Conservation (phyloP, 2,888 invertebrate species). For the Piscicola geometra region DNA sequence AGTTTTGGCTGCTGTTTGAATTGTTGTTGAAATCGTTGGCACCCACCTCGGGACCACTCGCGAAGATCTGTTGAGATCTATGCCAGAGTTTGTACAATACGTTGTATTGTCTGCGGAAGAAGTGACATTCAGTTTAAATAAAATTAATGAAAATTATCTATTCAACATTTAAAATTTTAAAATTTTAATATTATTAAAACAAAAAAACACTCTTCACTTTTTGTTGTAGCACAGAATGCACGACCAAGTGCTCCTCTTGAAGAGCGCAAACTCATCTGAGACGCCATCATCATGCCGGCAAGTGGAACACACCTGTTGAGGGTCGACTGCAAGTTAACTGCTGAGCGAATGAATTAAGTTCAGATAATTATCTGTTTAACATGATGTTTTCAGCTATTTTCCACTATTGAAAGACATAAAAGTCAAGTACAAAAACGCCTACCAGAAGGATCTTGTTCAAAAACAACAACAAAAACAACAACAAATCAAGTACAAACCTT, state of each 20-base stretch:
- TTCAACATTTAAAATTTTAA: no score
- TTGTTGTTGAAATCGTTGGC: background rate
- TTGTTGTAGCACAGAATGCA: background rate
- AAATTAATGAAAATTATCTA: no score
- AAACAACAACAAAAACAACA: no score
- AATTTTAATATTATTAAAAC: background rate
- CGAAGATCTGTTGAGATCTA: slow-evolving; percentile 4
- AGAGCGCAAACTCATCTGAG: background rate
- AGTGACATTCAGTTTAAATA: no score
- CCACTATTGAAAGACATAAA: no score
- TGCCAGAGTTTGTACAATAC: background rate
- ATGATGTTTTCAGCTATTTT: no score
- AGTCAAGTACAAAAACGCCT: no score
- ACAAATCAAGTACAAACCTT: background rate
- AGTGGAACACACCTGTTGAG: background rate
- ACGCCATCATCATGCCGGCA: background rate
- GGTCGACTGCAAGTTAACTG: no score
- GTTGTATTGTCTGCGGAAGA: slow-evolving; percentile 7
- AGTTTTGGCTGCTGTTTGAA: background rate
- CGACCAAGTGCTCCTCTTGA: background rate
- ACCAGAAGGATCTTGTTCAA: no score
- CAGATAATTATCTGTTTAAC: no score
- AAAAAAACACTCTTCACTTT: background rate
- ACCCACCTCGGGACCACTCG: background rate
- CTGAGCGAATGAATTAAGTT: no score